These are phyloP conservation scores for Myopa tessellatipennis DNA, from an alignment of 2,888 invertebrate genomes.

Conservation along the genomic window DNA sequence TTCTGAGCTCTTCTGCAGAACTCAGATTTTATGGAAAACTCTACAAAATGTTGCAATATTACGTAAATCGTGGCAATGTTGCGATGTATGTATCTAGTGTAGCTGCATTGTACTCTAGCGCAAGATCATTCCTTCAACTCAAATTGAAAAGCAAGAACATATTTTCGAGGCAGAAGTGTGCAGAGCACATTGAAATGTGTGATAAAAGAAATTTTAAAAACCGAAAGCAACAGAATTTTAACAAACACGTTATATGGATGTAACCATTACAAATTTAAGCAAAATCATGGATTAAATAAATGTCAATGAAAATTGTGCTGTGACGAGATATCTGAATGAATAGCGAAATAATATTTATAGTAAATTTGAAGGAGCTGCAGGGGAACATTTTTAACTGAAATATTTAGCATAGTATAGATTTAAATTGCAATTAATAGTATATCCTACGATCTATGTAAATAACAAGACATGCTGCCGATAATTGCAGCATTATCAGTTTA, in stretches of 20 bases:
- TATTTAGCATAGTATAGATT: slow-evolving; percentile 18
- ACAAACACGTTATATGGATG: not conserved
- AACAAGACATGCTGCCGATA: not conserved
- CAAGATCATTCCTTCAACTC: no score
- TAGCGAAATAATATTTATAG: slow-evolving; percentile 25
- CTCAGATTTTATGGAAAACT: no score
- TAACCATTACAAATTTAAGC: not conserved
- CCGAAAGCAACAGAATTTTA: slow-evolving; percentile 30
- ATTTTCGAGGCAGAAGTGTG: not conserved
- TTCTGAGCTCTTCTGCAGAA: no score
- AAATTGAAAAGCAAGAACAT: not conserved
- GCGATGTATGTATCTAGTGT: no score
- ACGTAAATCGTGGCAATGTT: no score
- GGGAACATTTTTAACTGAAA: slow-evolving; percentile 35
- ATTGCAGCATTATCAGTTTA: not conserved
- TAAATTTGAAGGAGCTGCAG: slow-evolving; percentile 27
- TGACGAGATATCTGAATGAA: slow-evolving; percentile 49
- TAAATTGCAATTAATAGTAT: not conserved
- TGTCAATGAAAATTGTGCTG: slow-evolving; percentile 54
- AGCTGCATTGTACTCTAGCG: no score
- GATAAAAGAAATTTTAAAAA: slow-evolving; percentile 23
- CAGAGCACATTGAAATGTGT: not conserved
- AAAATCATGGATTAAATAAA: slow-evolving; percentile 42
- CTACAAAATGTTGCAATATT: no score
- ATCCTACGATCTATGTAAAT: not conserved